phyloP scores from a whole-genome alignment of 1,140 invertebrate genomes.

The Oncopodura yosiiana region DNA sequence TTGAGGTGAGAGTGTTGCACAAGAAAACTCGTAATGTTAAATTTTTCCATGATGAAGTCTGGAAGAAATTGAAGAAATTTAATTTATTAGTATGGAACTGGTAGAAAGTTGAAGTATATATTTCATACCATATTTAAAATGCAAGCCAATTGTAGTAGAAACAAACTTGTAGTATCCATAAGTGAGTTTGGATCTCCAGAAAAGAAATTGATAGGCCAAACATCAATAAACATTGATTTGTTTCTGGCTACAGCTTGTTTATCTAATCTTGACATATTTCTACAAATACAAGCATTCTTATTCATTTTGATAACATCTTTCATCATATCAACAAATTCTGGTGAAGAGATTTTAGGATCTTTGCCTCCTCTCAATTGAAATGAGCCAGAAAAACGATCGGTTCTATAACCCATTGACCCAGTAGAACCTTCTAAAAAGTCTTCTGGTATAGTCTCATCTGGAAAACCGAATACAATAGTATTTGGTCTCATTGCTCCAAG shows the following conservation, averaged over 20 bases:
- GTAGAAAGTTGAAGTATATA: background rate
- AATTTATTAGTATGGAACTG: background rate
- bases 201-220: constrained; percentile 90
- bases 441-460: constrained; percentile 58
- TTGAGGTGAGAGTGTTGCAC: constrained; percentile 36
- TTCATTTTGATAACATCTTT: constrained; percentile 77
- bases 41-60: constrained; percentile 30
- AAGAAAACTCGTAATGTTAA: constrained; percentile 31
- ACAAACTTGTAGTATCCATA: constrained; percentile 79
- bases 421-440: constrained; percentile 58
- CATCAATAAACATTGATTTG: constrained; percentile 70
- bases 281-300: constrained; percentile 88
- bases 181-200: constrained; percentile 57
- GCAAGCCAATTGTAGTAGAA: constrained; percentile 92
- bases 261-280: constrained; percentile 79
- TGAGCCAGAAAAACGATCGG: constrained; percentile 26
- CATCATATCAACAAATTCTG: constrained; percentile 83
- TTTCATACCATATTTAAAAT: constrained; percentile 87
- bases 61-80: background rate
- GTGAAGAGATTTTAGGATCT: constrained; percentile 36
- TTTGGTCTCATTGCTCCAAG: constrained; percentile 99
- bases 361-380: constrained; percentile 37
- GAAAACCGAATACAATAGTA: constrained; percentile 79
- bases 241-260: constrained; percentile 51
- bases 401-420: constrained; percentile 20